These are phyloP conservation scores for Drosophila pachea DNA, from an alignment of 1,140 invertebrate species.

Conservation along the genomic window DNA sequence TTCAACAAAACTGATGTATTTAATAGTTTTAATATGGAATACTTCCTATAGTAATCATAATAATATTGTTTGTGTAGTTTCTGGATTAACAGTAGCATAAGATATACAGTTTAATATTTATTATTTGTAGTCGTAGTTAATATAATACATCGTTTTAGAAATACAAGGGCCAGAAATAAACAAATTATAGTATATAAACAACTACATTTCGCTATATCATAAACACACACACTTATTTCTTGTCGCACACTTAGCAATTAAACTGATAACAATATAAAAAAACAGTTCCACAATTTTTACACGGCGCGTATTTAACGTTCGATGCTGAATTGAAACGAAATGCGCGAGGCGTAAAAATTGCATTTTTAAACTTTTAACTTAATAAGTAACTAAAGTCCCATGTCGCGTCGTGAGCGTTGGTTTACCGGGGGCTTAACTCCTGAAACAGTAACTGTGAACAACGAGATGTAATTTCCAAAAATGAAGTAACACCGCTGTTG, in stretches of 20 bases:
- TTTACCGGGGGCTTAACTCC: slow-evolving; percentile 2
- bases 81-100: slow-evolving; percentile 56
- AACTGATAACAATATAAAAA: slow-evolving; percentile 42
- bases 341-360: slow-evolving; percentile 49
- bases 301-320: slow-evolving; percentile 44
- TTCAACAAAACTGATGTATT: slow-evolving; percentile 69
- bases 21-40: slow-evolving; percentile 59
- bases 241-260: slow-evolving; percentile 39
- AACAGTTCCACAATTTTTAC: slow-evolving; percentile 47
- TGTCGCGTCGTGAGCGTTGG: slow-evolving; percentile 42
- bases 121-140: slow-evolving; percentile 62
- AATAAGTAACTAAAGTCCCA: slow-evolving; percentile 72
- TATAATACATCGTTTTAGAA: slow-evolving; percentile 68
- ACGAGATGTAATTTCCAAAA: slow-evolving; percentile 65
- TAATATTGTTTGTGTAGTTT: slow-evolving; percentile 27
- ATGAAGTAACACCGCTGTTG: slow-evolving; percentile 52
- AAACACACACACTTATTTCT: slow-evolving; percentile 56
- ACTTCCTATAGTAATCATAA: slow-evolving; percentile 1
- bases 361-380: slow-evolving; percentile 44
- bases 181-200: slow-evolving; percentile 53
- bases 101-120: slow-evolving; percentile 66
- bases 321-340: slow-evolving; percentile 49
- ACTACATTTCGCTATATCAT: slow-evolving; percentile 30
- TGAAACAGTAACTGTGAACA: slow-evolving; percentile 56
- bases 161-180: slow-evolving; percentile 54